A percentile compares a stretch with the other conserved stretches of the same genome.
These are phyloP conservation scores for Carcina quercana DNA, from an alignment of 2,888 invertebrate species.

Conservation along the genomic window DNA sequence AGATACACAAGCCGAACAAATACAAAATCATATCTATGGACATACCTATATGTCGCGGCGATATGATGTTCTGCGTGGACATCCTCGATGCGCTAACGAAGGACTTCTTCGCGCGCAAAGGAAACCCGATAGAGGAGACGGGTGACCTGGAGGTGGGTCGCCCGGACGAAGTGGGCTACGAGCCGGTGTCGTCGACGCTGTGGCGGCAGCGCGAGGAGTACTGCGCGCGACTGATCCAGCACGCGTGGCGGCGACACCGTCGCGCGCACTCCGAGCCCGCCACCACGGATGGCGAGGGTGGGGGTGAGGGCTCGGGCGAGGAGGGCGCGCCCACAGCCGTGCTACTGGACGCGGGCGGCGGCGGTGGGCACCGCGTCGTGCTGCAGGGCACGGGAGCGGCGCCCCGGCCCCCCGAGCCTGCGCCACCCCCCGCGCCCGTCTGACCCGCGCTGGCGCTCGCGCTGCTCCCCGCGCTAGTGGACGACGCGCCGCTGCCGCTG, in stretches of 20 bases:
- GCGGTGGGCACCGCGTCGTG: constrained; percentile 93
- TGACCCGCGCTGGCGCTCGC: constrained; percentile 72
- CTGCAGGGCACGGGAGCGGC: constrained; percentile 91
- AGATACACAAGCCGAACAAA: constrained; percentile 98
- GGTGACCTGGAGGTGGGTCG: constrained; percentile 91
- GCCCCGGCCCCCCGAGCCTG: constrained; percentile 92
- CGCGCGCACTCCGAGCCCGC: constrained; percentile 76
- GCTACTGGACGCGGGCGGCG: constrained; percentile 86
- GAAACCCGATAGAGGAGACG: constrained; percentile 94
- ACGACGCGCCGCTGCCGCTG: constrained; percentile 67
- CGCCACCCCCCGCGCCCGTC: constrained; percentile 80
- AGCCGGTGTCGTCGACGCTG: constrained; percentile 94
- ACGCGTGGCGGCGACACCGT: constrained; percentile 93
- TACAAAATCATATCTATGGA: constrained; percentile 99
- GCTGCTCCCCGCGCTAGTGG: constrained; percentile 67
- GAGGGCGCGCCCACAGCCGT: constrained; percentile 91
- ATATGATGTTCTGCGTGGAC: constrained; percentile 98
- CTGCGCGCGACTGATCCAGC: constrained; percentile 95
- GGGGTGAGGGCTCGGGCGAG: constrained; percentile 67
- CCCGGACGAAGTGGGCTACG: constrained; percentile 92
- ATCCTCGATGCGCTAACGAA: constrained; percentile 98
- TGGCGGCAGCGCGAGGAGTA: constrained; percentile 98
- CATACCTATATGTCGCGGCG: constrained; percentile 98
- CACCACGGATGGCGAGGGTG: constrained; percentile 54
- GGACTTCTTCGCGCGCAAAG: constrained; percentile 98